Percentiles rank a stretch among this genome's conserved stretches.
Evolutionary conservation across 2,113 vertebrate genomes (phyloP).

Genomic region (Serilophus lunatus): DNA sequence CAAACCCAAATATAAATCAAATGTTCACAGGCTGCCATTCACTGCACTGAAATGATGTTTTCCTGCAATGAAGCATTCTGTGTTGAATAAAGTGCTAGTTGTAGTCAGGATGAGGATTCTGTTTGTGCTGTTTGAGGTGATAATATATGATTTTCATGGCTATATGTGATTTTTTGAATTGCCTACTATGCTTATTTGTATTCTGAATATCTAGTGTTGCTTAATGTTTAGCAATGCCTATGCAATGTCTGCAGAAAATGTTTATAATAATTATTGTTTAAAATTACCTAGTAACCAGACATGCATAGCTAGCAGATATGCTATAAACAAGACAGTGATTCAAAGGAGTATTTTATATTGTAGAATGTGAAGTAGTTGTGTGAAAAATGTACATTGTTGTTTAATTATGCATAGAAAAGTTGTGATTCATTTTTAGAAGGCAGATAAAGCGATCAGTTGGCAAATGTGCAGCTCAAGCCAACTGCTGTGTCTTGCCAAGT

Average conservation of each 20-base stretch:
- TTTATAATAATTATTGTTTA: conserved; percentile 48
- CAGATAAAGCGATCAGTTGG: not conserved
- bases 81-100: not conserved
- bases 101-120: not conserved
- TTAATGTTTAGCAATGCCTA: not conserved
- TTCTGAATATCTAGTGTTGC: not conserved
- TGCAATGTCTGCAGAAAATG: conserved; percentile 41
- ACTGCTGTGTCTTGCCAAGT: not conserved
- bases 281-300: conserved; percentile 26
- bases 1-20: conserved; percentile 22
- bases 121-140: not conserved
- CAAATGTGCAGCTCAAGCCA: not conserved
- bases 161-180: conserved; percentile 32
- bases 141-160: not conserved
- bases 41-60: not conserved
- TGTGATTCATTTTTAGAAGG: not conserved
- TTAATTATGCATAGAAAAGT: conserved; percentile 40
- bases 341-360: conserved; percentile 40
- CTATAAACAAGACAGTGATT: conserved; percentile 31
- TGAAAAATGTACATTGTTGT: conserved; percentile 18
- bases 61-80: not conserved
- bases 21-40: conserved; percentile 12
- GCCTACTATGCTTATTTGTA: not conserved
- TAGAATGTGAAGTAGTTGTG: not conserved
- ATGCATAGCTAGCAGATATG: not conserved